Evolutionary conservation across 2,797 vertebrate genomes (phyloP).

Genomic region (Pseudocheirus occidentalis): DNA sequence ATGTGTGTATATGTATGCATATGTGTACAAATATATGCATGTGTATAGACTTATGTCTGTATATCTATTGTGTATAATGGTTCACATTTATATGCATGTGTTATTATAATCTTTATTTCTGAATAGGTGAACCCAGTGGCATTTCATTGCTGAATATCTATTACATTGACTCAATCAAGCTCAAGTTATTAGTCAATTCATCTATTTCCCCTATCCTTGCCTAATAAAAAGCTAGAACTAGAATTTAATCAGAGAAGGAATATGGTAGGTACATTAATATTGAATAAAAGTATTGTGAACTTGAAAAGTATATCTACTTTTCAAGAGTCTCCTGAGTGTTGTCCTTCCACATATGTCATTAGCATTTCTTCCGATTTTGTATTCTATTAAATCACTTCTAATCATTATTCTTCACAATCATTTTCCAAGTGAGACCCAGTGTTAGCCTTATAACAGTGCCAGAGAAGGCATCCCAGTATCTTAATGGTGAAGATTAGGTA

Average conservation of each 20-base stretch:
- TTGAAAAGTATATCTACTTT: not conserved
- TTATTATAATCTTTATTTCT: not conserved
- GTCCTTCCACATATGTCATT: not conserved
- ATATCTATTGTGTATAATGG: not conserved
- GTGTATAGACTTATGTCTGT: fast-evolving
- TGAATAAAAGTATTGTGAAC: not conserved
- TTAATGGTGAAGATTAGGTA: not conserved
- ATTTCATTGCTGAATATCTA: not conserved
- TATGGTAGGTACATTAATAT: not conserved
- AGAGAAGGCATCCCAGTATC: not conserved
- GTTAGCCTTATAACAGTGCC: not conserved
- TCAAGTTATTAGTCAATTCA: not conserved
- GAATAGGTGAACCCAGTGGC: not conserved
- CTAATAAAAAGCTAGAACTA: not conserved
- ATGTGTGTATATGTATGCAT: no score
- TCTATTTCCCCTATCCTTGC: not conserved
- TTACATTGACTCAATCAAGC: not conserved
- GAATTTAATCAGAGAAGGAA: not conserved
- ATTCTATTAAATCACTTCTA: not conserved
- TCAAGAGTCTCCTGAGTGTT: not conserved
- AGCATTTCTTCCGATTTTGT: not conserved
- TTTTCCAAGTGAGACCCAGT: not conserved
- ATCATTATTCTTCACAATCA: not conserved
- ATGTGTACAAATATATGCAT: not conserved
- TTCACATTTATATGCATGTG: not conserved